Base-by-base conservation (phyloP, 2,113 vertebrate genomes). In the Etheostoma spectabile region DNA sequence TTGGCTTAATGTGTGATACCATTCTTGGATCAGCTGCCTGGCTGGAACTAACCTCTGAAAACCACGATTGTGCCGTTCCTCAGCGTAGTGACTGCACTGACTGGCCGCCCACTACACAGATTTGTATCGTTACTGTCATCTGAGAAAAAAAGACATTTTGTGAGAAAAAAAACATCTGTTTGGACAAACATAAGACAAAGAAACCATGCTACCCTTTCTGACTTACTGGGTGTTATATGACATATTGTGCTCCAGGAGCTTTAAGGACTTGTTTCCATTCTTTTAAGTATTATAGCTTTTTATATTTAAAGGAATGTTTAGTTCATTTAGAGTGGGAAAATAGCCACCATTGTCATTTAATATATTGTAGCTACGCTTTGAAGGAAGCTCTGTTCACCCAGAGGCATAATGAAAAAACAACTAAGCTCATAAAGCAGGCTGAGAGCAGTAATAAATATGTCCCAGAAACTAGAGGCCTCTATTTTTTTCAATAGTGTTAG, bases 41-140 rank as follows among this genome's bases (percentile, higher is more conserved):
- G 16, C 14, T 56, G 19, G 6, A 79, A 73, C 95, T 90, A 42
- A 97, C 98, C 98, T 97, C 97, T 94, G 94, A 99, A 99, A 62
- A 96, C 96, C 0, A 96, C 96, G 12, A 96, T 52, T 0, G 97
- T 99, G 64, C 98, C 98, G 4, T 99, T 99, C 35, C 80, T 95
- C 30, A 99, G 92, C 6, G 97, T 96, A 1, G 98, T 97, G 86
- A 98, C 91, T 65, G 94, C 95, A 0, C 97, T 92, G 0, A 96
- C 87, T 0, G 98, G 97, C 48, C 93, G 95, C 6, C 96, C 97
- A 0, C 94, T 97, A 80, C 98, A 99, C 82, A 99, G 92, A 80
- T 99, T 93, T 76, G 93, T 96, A 81, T 97, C 96, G 0, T 97
- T 95, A 86, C 53, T 95, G 80, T 88, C 78, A 85, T 95, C 95